These are phyloP conservation scores for Toxotes chatareus DNA, from an alignment of 2,113 vertebrate species.

Conservation along the genomic window DNA sequence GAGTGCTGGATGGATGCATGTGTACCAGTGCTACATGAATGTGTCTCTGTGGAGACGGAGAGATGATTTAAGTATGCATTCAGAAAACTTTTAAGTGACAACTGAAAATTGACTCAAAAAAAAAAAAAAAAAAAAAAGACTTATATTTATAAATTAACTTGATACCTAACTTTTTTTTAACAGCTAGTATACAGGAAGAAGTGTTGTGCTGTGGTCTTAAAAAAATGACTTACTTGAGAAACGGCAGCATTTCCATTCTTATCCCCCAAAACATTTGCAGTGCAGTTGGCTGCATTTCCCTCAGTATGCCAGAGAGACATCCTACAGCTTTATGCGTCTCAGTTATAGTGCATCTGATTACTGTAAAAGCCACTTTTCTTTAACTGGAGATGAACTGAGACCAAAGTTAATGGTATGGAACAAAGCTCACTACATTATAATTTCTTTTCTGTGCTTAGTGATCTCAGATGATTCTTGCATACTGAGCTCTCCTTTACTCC, in stretches of 20 bases:
- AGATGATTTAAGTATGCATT: neutral
- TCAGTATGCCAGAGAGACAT: neutral
- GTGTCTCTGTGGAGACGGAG: too few species aligned
- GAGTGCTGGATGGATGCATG: neutral
- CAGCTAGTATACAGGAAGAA: neutral
- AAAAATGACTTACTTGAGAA: neutral
- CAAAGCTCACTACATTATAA: conserved; percentile 3
- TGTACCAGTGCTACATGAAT: neutral
- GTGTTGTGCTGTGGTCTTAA: neutral
- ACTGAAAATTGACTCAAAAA: neutral
- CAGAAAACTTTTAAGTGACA: too few species aligned
- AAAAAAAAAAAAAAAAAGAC: neutral
- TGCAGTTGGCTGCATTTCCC: neutral
- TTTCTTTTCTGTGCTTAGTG: conserved; percentile 17
- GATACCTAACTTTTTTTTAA: neutral
- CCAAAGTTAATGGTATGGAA: neutral
- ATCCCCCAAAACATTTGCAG: neutral
- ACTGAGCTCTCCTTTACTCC: neutral
- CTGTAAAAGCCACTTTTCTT: neutral
- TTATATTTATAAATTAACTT: neutral
- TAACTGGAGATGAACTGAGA: neutral
- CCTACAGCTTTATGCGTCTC: neutral
- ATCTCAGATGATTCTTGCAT: conserved; percentile 1
- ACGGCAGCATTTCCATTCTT: neutral
- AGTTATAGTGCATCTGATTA: neutral